Percentiles rank a stretch among this genome's conserved stretches.
Conservation (phyloP, 2,888 invertebrate species). For the Pterobdella sp. region DNA sequence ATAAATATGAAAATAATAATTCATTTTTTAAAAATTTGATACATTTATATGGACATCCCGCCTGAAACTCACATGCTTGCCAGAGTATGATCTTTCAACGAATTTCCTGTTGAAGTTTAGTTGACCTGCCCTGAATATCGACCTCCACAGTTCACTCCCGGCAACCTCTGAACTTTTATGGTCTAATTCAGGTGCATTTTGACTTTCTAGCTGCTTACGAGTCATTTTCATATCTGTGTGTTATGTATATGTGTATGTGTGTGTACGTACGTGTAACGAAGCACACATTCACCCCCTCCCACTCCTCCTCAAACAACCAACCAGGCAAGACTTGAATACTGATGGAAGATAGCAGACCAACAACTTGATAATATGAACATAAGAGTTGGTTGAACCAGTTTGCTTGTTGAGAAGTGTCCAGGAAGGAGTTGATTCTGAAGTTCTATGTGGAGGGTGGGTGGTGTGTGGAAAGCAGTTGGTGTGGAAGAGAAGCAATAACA, state of each 20-base stretch:
- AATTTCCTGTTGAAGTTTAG: background rate
- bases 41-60: no score
- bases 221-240: no score
- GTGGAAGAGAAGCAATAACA: background rate
- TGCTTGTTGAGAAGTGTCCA: background rate
- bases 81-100: constrained; percentile 11
- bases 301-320: background rate
- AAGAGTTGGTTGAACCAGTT: constrained; percentile 3
- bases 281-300: background rate
- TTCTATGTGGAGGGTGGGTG: background rate
- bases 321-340: background rate
- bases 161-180: background rate
- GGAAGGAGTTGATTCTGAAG: background rate
- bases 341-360: background rate
- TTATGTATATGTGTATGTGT: no score
- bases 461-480: background rate
- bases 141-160: constrained; percentile 16
- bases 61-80: constrained; percentile 23
- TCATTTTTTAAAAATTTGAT: no score
- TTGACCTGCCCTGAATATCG: constrained; percentile 20
- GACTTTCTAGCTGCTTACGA: no score
- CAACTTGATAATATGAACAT: background rate
- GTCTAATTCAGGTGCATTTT: background rate
- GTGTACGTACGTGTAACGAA: no score
- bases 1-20: no score